Evolutionary conservation across 2,888 invertebrate species (phyloP).

Genomic region (Branchinecta sandiegonensis): DNA sequence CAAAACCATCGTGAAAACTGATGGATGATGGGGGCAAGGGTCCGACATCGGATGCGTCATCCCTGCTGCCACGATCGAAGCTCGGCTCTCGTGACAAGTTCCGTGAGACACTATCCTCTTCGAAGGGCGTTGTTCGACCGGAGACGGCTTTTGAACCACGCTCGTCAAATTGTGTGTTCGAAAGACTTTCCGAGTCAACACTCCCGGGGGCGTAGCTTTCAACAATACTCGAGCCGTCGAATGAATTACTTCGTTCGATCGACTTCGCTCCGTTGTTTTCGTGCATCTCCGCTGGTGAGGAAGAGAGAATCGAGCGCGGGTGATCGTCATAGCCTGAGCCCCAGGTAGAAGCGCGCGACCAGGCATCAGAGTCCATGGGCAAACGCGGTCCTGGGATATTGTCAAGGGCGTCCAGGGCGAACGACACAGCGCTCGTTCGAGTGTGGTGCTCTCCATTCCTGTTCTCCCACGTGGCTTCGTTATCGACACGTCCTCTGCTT

Average conservation of each 20-base stretch:
- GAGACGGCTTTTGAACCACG: conserved; percentile 9
- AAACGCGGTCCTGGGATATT: neutral
- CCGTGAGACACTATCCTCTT: conserved; percentile 1
- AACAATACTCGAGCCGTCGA: conserved; percentile 6
- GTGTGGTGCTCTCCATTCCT: neutral
- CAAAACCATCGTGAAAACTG: neutral
- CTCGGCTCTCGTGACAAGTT: conserved; percentile 2
- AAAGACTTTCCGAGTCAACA: conserved; percentile 13
- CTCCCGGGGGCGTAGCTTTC: conserved; percentile 12
- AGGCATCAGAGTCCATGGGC: conserved; percentile 1
- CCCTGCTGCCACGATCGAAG: conserved; percentile 6
- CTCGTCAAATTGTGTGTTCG: neutral
- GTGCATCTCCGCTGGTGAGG: neutral
- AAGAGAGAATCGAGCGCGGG: neutral
- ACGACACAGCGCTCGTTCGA: neutral
- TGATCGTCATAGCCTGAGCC: conserved; percentile 14
- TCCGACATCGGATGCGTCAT: neutral
- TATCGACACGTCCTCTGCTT: too few species aligned
- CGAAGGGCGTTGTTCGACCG: neutral
- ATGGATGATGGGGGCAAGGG: neutral
- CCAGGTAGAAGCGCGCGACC: conserved; percentile 6
- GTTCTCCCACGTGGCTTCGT: neutral
- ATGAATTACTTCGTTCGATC: conserved; percentile 4
- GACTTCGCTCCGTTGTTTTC: conserved; percentile 14
- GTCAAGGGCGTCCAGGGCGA: conserved; percentile 1